phyloP scores from a whole-genome alignment of 2,797 vertebrate species.

The Podarcis lilfordi region DNA sequence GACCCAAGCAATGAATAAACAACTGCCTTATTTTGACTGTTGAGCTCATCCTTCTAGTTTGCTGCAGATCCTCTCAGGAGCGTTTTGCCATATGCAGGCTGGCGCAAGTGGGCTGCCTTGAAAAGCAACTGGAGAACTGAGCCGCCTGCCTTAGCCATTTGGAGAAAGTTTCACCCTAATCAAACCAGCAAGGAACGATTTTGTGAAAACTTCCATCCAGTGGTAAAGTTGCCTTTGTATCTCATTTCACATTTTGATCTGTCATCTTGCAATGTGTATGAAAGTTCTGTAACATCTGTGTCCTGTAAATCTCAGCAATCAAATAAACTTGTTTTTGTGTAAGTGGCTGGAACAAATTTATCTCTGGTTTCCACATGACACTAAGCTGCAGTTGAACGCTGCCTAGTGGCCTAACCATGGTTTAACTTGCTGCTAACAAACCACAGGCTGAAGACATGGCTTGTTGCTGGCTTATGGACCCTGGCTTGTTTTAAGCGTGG shows the following conservation, averaged over 20 bases:
- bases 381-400: no score
- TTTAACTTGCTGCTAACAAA: no score
- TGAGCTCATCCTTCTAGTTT: neutral
- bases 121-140: neutral
- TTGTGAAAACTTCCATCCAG: slow-evolving; percentile 45
- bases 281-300: slow-evolving; percentile 58
- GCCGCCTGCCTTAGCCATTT: neutral
- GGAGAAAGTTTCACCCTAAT: slow-evolving; percentile 19
- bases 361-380: no score
- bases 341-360: neutral
- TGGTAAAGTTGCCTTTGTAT: slow-evolving; percentile 38
- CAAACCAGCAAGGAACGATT: slow-evolving; percentile 41
- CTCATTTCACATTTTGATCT: slow-evolving; percentile 18
- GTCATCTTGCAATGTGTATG: slow-evolving; percentile 47
- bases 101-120: neutral
- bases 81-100: neutral
- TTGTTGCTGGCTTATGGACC: no score
- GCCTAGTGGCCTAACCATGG: no score
- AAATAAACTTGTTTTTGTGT: slow-evolving; percentile 73
- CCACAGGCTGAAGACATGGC: no score
- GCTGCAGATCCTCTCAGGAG: neutral
- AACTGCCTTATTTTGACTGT: slow-evolving; percentile 61
- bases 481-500: no score
- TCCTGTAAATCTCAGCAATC: slow-evolving; percentile 67
- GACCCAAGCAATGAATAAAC: neutral